A percentile compares a stretch with the other conserved stretches of the same genome.
phyloP scores from a whole-genome alignment of 2,888 invertebrate genomes.

The Cotesia congregata region DNA sequence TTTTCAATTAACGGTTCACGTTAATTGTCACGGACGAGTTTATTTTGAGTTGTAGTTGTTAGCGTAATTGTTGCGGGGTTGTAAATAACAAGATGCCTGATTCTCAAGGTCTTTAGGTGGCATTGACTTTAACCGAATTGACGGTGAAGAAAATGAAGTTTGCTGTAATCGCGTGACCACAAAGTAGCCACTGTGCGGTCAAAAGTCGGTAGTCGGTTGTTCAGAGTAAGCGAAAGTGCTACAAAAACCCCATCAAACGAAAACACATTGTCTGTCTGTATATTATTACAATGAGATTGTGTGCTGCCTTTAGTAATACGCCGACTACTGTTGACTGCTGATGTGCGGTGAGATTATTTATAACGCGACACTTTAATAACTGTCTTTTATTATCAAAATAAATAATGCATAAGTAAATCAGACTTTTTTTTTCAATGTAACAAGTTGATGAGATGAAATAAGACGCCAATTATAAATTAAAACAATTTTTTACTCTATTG shows the following conservation, averaged over 20 bases:
- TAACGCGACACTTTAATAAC: slow-evolving; percentile 41
- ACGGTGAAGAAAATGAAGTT: slow-evolving; percentile 49
- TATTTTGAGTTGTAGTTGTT: neutral
- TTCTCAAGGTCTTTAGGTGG: neutral
- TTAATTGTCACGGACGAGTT: too few species aligned
- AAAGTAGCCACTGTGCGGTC: slow-evolving; percentile 55
- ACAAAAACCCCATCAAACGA: slow-evolving; percentile 1
- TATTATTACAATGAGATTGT: neutral
- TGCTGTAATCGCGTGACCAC: slow-evolving; percentile 54
- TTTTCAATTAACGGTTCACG: neutral
- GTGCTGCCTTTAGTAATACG: slow-evolving; percentile 10
- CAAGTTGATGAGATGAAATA: neutral
- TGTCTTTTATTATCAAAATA: neutral
- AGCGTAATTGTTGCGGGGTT: neutral
- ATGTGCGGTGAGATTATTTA: slow-evolving; percentile 38
- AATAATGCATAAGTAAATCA: neutral
- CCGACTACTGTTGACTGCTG: slow-evolving; percentile 2
- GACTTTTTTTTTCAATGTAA: neutral
- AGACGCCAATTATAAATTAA: too few species aligned
- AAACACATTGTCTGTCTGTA: slow-evolving; percentile 20
- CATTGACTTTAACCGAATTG: neutral
- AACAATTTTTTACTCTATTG: too few species aligned
- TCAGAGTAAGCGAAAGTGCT: slow-evolving; percentile 26
- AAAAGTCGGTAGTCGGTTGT: slow-evolving; percentile 17
- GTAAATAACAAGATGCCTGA: neutral